Evolutionary conservation across 2,797 vertebrate species (phyloP), one percentile per base, ranked within the genome.

Genomic region (Melanotaenia nigrans): DNA sequence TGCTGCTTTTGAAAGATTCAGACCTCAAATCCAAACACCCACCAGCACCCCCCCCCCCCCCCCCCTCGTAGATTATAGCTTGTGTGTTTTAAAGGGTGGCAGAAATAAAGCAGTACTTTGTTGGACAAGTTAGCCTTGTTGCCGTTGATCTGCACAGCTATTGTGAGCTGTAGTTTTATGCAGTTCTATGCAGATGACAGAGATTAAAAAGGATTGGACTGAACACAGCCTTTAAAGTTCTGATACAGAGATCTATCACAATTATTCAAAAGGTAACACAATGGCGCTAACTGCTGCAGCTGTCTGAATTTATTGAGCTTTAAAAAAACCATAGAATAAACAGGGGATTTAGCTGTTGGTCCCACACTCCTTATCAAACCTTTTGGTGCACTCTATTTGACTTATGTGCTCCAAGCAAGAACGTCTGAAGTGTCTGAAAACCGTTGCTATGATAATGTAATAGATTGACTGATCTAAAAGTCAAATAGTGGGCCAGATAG

Each of bases 61-160:
- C 75, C 86, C 86, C 84, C 83, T 89, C 81, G 70, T 77, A 92
- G 90, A 93, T 94, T 94, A 92, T 88, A 87, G 91, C 91, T 81
- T 94, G 91, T 93, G 92, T 94, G 92, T 94, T 94, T 92, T 91
- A 92, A 91, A 90, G 89, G 89, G 82, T 87, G 80, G 75, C 77
- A 85, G 83, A 87, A 91, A 92, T 91, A 95, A 94, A 93, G 92
- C 93, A 90, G 82, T 90, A 94, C 93, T 95, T 95, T 94, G 93
- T 95, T 89, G 81, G 87, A 95, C 93, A 94, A 94, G 92, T 92
- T 92, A 85, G 89, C 87, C 90, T 92, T 92, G 91, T 93, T 90
- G 90, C 86, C 88, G 90, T 87, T 89, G 92, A 89, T 92, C 89
- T 85, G 88, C 68, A 4, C 63, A 61, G 78, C 86, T 75, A 93